Percentiles rank a stretch among this genome's conserved stretches.
phyloP scores from a whole-genome alignment of 2,113 vertebrate genomes.

The Tragelaphus scriptus region DNA sequence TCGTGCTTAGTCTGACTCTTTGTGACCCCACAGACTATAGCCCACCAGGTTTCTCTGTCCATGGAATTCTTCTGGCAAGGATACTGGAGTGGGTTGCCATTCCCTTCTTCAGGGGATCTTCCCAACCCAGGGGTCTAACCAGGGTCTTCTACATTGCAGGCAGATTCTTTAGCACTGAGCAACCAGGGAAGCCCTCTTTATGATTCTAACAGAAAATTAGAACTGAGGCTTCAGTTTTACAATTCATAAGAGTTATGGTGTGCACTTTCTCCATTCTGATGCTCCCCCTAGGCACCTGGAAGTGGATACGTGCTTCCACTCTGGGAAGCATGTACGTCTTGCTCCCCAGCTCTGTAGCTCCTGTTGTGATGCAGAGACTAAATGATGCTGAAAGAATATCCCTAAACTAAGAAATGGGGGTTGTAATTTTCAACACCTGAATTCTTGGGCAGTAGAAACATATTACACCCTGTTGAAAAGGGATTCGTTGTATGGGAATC shows the following conservation, averaged over 20 bases:
- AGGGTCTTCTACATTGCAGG: background rate
- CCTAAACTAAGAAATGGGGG: background rate
- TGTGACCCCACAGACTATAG: background rate
- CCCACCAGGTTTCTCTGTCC: background rate
- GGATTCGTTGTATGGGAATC: background rate
- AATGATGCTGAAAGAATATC: background rate
- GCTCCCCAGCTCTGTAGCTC: background rate
- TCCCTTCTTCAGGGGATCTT: background rate
- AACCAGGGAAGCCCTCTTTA: background rate
- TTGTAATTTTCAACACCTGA: background rate
- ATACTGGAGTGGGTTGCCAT: background rate
- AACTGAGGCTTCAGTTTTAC: background rate
- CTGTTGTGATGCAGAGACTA: background rate
- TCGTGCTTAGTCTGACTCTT: accelerated
- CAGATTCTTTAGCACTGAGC: background rate
- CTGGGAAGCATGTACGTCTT: background rate
- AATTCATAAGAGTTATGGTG: background rate
- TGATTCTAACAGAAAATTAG: background rate
- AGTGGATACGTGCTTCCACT: background rate
- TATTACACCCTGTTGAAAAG: background rate
- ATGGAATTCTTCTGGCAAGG: background rate
- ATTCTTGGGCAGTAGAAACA: background rate
- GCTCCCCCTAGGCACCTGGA: background rate
- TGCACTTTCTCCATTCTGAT: background rate
- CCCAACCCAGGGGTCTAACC: background rate